Evolutionary conservation across 2,113 vertebrate genomes (phyloP).

Genomic region (Aplodontia rufa): DNA sequence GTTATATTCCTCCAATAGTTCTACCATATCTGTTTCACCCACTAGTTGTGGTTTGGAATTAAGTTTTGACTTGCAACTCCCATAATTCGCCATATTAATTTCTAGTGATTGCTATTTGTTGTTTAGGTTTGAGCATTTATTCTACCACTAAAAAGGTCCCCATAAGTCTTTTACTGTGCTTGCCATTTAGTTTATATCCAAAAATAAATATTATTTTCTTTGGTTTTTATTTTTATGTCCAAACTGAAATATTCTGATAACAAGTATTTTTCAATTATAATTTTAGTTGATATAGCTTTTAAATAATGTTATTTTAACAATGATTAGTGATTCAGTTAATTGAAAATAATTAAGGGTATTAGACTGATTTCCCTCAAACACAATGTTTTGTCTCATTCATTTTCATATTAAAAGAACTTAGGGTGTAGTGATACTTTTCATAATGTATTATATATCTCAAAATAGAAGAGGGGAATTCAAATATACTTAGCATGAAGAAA

Average conservation of each 20-base stretch:
- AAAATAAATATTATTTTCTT: background rate
- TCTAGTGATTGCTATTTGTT: background rate
- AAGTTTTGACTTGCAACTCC: background rate
- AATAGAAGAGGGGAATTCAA: background rate
- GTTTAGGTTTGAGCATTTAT: background rate
- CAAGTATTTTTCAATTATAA: background rate
- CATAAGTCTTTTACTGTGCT: background rate
- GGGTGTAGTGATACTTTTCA: background rate
- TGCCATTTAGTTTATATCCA: background rate
- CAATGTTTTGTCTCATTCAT: background rate
- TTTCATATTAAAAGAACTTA: background rate
- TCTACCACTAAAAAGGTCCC: background rate
- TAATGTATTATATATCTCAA: background rate
- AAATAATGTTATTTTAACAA: background rate
- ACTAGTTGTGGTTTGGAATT: background rate
- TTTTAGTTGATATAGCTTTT: background rate
- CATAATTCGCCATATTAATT: background rate
- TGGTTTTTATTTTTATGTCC: background rate
- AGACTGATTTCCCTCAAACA: background rate
- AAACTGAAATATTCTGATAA: background rate
- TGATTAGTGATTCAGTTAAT: background rate
- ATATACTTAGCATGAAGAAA: background rate
- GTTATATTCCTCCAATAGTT: background rate
- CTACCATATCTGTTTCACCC: background rate
- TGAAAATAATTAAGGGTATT: conserved; percentile 2